phyloP scores from a whole-genome alignment of 2,888 invertebrate genomes.

The Andrena dorsata region DNA sequence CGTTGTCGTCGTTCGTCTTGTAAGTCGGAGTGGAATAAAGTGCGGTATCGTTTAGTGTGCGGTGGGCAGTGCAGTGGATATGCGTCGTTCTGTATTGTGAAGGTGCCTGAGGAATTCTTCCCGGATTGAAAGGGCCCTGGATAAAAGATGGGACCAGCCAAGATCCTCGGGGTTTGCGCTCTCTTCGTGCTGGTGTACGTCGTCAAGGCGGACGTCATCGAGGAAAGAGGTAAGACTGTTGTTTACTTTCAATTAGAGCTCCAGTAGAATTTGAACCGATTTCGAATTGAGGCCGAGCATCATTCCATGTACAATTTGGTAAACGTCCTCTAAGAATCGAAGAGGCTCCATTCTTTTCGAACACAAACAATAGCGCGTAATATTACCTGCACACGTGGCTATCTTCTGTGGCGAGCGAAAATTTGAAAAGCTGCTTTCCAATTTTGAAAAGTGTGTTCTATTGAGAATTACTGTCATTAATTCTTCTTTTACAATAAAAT shows the following conservation, averaged over 20 bases:
- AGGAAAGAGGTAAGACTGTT: constrained; percentile 81
- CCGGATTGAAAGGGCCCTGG: constrained; percentile 64
- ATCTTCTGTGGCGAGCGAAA: neutral
- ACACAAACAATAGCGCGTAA: neutral
- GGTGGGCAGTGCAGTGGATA: constrained; percentile 77
- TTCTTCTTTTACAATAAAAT: neutral
- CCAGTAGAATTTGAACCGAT: neutral
- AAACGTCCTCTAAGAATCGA: neutral
- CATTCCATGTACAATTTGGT: neutral
- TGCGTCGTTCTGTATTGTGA: constrained; percentile 79
- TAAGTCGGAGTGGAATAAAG: constrained; percentile 50
- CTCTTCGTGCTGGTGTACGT: constrained; percentile 56
- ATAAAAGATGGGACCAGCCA: constrained; percentile 77
- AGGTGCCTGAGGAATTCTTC: constrained; percentile 66
- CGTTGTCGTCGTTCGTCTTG: constrained; percentile 12
- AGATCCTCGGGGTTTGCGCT: constrained; percentile 69
- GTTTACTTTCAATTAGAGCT: constrained; percentile 15
- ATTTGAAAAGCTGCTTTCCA: too few species aligned
- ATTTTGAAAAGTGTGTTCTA: neutral
- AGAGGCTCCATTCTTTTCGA: too few species aligned
- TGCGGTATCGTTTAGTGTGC: constrained; percentile 55
- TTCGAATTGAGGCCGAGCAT: neutral
- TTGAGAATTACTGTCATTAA: neutral
- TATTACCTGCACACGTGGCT: neutral
- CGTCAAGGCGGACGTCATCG: constrained; percentile 77